Percentiles rank a stretch among this genome's conserved stretches.
These are phyloP conservation scores for Phyllotis vaccarum DNA, from an alignment of 2,797 vertebrate species.

Conservation along the genomic window DNA sequence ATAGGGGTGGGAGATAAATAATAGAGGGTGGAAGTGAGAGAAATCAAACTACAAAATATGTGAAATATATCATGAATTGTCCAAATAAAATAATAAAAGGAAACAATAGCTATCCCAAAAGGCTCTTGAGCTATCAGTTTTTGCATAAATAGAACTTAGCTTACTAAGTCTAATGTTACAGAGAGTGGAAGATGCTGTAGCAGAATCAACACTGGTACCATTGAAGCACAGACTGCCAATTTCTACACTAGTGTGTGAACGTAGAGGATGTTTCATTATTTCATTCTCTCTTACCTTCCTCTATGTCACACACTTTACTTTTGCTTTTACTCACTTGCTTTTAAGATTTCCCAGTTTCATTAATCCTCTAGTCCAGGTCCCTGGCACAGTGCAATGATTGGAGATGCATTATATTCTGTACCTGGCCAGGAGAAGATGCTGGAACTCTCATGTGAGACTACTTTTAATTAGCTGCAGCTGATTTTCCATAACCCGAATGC, in stretches of 20 bases:
- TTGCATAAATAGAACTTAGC: not conserved
- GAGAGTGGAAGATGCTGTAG: not conserved
- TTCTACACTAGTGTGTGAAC: not conserved
- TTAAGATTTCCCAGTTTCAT: slow-evolving; percentile 24
- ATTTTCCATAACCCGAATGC: slow-evolving; percentile 71
- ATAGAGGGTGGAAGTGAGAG: not conserved
- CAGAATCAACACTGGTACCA: not conserved
- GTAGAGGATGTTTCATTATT: not conserved
- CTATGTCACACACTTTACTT: slow-evolving; percentile 12
- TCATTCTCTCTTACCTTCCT: not conserved
- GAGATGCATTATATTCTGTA: slow-evolving; percentile 35
- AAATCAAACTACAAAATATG: not conserved
- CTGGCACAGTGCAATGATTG: not conserved
- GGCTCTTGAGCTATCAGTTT: not conserved
- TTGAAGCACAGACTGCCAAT: not conserved
- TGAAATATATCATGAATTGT: not conserved
- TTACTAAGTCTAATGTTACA: slow-evolving; percentile 10
- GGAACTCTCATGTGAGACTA: not conserved
- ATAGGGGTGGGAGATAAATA: not conserved
- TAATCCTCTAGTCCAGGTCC: slow-evolving; percentile 32
- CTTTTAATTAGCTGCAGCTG: slow-evolving; percentile 76
- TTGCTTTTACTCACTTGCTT: slow-evolving; percentile 51
- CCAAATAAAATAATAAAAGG: not conserved
- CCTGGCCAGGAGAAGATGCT: not conserved
- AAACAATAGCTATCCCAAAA: not conserved